These are phyloP conservation scores for Cephalopholis sonnerati DNA, from an alignment of 2,113 vertebrate genomes.

Conservation along the genomic window DNA sequence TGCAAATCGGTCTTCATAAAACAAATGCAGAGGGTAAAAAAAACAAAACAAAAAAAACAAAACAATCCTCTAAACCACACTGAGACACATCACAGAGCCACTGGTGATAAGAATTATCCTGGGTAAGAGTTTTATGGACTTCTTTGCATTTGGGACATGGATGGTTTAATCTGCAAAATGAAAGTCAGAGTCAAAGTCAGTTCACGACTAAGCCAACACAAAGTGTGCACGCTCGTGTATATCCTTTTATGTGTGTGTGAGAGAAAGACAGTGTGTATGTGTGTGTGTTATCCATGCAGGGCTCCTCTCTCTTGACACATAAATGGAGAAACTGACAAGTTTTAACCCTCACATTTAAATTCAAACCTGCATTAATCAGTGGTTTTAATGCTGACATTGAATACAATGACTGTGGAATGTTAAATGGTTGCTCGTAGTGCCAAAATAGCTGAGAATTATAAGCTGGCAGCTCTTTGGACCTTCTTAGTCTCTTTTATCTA, in stretches of 20 bases:
- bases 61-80: constrained; percentile 27
- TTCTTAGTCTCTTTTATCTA: background rate
- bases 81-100: constrained; percentile 41
- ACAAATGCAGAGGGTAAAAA: constrained; percentile 36
- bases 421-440: background rate
- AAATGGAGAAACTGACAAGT: constrained; percentile 13
- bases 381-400: background rate
- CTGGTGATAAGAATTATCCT: constrained; percentile 50
- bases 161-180: constrained; percentile 63
- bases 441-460: background rate
- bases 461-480: background rate
- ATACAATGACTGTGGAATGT: background rate
- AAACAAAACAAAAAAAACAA: constrained; percentile 4
- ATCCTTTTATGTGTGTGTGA: constrained; percentile 22
- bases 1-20: constrained; percentile 70
- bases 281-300: background rate
- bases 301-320: constrained; percentile 9
- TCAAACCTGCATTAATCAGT: constrained; percentile 20
- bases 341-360: constrained; percentile 17
- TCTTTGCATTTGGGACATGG: constrained; percentile 56
- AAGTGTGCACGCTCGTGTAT: constrained; percentile 10
- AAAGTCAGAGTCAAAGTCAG: constrained; percentile 72
- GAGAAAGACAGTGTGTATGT: background rate
- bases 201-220: constrained; percentile 60
- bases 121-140: constrained; percentile 48